Evolutionary conservation across 2,888 invertebrate genomes (phyloP), one percentile per base, ranked within the genome.

Genomic region (Gortyna flavago): DNA sequence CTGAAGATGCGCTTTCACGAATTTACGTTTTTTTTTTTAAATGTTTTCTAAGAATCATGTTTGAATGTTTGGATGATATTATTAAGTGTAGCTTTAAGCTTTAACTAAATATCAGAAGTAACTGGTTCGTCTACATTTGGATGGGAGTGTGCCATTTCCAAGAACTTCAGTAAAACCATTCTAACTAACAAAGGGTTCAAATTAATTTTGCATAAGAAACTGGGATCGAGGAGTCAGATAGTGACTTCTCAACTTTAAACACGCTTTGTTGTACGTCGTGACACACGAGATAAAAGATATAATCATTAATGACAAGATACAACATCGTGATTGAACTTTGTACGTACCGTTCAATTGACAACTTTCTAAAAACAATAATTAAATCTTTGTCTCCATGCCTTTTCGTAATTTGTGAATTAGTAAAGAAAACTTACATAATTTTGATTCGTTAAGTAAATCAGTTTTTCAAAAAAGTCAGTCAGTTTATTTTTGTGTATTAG

Each of bases 281-380:
- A 44, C 51, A 62, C 67, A 51, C 35, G 54, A 59, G 62, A 71
- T 81, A 77, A 80, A 41, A 77, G 51, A 69, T 75, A 64, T 48
- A 16, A 69, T 69, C 71, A 59, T 72, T 51, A 62, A 25, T 51
- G 62, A 75, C 75, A 75, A 71, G 71, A 77, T 67, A 67, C 13
- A 6, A 62, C 25, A 71, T 77, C 62, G 41, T 72, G 48, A 72
- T 72, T 72, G 48, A 81, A 79, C 68, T 69, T 81, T 69, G 8
- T 67, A 35, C 67, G 83, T 67, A 61, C 41, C 16, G 25, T 69
- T 67, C n/a, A 61, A 72, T 61, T 72, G 65, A 65, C 44, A 72
- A 72, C 79, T 83, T 78, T 83, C 68, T 65, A 71, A 61, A 54
- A 38, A 57, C 35, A 67, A 67, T 67, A 35, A 77, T 77, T 41